These are phyloP conservation scores for Macroramphosus scolopax DNA, from an alignment of 2,797 vertebrate genomes.

Conservation along the genomic window DNA sequence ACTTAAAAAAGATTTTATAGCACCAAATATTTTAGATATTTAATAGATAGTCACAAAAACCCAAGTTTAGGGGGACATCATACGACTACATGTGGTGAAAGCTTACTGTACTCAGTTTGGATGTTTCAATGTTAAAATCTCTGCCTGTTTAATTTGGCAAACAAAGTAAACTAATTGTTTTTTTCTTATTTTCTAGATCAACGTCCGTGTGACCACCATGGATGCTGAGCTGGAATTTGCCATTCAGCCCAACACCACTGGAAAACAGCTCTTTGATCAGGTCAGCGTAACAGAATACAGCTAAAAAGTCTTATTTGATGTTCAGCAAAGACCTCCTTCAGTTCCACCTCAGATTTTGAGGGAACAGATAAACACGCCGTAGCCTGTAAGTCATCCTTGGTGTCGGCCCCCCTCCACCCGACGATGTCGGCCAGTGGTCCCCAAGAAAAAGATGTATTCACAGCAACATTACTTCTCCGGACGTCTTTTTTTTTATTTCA, in stretches of 20 bases:
- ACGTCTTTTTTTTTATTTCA: too few species aligned
- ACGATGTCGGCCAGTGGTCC: too few species aligned
- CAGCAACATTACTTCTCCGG: too few species aligned
- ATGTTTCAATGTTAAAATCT: neutral
- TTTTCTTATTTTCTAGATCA: conserved; percentile 79
- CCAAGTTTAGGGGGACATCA: neutral
- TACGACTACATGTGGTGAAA: too few species aligned
- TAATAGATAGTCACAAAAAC: too few species aligned
- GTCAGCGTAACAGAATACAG: conserved; percentile 69
- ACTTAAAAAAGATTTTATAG: neutral
- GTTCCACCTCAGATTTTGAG: too few species aligned
- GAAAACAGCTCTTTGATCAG: conserved; percentile 98
- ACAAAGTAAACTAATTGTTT: neutral
- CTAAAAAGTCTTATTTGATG: too few species aligned
- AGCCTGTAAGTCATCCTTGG: too few species aligned
- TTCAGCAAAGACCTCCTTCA: too few species aligned
- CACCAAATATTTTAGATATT: neutral
- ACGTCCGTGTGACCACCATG: conserved; percentile 97
- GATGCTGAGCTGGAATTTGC: conserved; percentile 98
- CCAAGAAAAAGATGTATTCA: too few species aligned
- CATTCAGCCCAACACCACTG: conserved; percentile 95
- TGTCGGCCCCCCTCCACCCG: too few species aligned
- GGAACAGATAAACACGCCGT: too few species aligned
- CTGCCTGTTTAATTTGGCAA: neutral
- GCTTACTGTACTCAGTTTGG: neutral